Percentiles rank a stretch among this genome's conserved stretches.
These are phyloP conservation scores for Sinhomidia bicolor DNA, from an alignment of 2,888 invertebrate species.

Conservation along the genomic window DNA sequence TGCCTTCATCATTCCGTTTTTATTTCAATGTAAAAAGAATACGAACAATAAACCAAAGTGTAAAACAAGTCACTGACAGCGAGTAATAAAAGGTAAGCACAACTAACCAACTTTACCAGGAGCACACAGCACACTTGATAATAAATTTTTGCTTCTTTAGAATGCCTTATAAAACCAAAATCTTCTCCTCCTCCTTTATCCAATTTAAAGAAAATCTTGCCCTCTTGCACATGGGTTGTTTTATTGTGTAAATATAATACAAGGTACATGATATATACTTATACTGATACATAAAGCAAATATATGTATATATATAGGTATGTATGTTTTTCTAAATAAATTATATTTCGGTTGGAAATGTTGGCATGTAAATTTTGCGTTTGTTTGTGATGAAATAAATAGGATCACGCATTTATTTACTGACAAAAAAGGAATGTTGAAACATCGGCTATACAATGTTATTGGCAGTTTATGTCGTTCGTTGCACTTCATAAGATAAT, in stretches of 20 bases:
- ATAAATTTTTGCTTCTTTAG: background rate
- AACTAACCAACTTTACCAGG: background rate
- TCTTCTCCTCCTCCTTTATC: constrained; percentile 11
- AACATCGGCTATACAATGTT: constrained; percentile 29
- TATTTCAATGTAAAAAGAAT: background rate
- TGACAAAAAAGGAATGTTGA: constrained; percentile 50
- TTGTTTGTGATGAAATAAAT: background rate
- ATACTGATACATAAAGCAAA: no score
- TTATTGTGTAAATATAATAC: no score
- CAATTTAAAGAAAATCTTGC: no score
- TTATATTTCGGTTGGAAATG: background rate
- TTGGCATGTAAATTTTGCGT: background rate
- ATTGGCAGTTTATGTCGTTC: constrained; percentile 55
- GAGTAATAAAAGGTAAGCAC: no score
- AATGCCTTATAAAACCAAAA: background rate
- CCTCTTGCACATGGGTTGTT: no score
- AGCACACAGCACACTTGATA: background rate
- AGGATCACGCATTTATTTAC: constrained; percentile 17
- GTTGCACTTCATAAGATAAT: constrained; percentile 54
- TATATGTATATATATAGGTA: no score
- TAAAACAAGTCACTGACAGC: no score
- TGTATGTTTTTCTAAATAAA: no score
- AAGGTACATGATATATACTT: no score
- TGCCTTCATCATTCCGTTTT: background rate
- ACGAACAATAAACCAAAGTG: no score